A percentile compares a stretch with the other conserved stretches of the same genome.
Conservation (phyloP, 2,113 vertebrate genomes). For the Jacana jacana region DNA sequence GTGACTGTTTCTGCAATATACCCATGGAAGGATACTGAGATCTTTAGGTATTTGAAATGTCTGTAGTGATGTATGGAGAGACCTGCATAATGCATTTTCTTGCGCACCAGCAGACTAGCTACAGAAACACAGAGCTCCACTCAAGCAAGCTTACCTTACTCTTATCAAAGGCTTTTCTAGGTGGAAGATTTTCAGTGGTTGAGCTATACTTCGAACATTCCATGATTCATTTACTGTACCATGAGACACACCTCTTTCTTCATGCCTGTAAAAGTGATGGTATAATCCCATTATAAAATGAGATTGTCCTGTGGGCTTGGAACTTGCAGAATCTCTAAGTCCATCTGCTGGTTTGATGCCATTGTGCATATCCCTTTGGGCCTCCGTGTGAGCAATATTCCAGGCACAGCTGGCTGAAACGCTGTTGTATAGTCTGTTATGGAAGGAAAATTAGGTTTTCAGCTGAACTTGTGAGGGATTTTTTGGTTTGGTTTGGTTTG, state of each 20-base stretch:
- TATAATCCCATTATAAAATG: not conserved
- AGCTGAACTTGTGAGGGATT: not conserved
- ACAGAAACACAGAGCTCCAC: not conserved
- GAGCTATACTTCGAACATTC: not conserved
- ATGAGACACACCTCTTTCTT: not conserved
- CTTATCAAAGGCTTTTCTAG: not conserved
- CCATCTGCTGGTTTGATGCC: not conserved
- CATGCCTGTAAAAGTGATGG: not conserved
- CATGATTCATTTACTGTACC: not conserved
- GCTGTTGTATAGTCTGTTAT: not conserved
- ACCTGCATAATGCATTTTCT: not conserved
- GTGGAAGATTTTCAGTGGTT: not conserved
- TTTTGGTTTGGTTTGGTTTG: not conserved
- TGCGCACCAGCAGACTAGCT: not conserved
- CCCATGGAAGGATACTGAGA: not conserved
- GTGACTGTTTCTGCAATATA: not conserved
- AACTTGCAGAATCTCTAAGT: not conserved
- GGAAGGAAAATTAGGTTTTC: slow-evolving; percentile 26
- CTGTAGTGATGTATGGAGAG: not conserved
- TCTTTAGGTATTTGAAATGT: not conserved
- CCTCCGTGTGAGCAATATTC: not conserved
- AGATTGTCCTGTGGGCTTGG: not conserved
- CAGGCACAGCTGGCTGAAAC: not conserved
- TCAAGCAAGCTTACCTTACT: not conserved
- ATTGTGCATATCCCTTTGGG: not conserved